Evolutionary conservation across 2,797 vertebrate genomes (phyloP), one percentile per base, ranked within the genome.

Genomic region (Phyllotis vaccarum): DNA sequence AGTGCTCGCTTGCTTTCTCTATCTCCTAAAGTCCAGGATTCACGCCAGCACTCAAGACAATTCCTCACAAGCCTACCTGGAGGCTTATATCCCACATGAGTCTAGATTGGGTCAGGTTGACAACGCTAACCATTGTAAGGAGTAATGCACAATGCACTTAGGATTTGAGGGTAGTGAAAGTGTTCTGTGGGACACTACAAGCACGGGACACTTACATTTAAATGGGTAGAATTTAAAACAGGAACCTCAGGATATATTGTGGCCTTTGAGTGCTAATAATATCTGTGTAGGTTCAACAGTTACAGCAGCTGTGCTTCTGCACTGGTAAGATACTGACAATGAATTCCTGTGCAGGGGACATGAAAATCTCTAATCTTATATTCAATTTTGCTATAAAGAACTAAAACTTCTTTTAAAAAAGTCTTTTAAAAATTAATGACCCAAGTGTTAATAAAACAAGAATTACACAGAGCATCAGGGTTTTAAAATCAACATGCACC

Each of bases 401-500:
- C 72, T 74, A 75, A 85, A 89, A 89, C 49, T 88, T 43, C 58
- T 95, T 24, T 88, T 49, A 88, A 80, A 93, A 75, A 78, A 37
- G 34, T 66, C 40, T 86, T 80, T 22, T 40, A 86, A 85, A 89
- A 93, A 89, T 43, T 95, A 92, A 96, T 97, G 92, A 86, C 64
- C 93, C 88, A 91, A 86, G 92, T 86, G 74, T 97, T 91, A 96
- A 74, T 94, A 95, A 95, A 94, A 93, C 17, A 83, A 5, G 8
- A 91, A 96, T 92, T 86, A 94, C 68, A 95, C 27, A 81, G n/a
- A 95, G 97, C 91, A 88, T 94, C n/a, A 93, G 92, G 76, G 76
- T 83, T 83, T 97, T 96, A 93, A 97, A 97, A 97, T 94, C 94
- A 96, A 93, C 96, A 92, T 56, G 85, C 81, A 95, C 94, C 97